Evolutionary conservation across 2,113 vertebrate genomes (phyloP).

Genomic region (Toxostoma redivivum): DNA sequence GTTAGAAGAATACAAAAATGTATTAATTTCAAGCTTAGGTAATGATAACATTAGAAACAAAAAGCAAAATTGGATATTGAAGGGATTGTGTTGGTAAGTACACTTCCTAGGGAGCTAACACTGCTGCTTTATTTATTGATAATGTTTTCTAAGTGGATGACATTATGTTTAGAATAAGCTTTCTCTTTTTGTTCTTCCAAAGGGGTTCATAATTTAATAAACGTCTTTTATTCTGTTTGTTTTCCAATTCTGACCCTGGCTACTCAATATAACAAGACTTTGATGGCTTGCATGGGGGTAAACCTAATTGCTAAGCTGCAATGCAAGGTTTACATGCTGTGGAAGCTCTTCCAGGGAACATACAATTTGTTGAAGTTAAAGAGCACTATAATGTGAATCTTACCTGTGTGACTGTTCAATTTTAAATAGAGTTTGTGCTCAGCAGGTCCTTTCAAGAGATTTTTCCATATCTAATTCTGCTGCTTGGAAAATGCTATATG

Average conservation of each 20-base stretch:
- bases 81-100: neutral
- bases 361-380: neutral
- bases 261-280: neutral
- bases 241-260: constrained; percentile 4
- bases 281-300: neutral
- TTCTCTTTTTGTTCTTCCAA: neutral
- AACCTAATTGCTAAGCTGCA: neutral
- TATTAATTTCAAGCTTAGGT: neutral
- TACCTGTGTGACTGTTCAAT: neutral
- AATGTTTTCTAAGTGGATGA: neutral
- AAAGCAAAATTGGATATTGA: neutral
- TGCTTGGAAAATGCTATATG: neutral
- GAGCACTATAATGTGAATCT: neutral
- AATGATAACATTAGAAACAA: neutral
- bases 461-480: neutral
- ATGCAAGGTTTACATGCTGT: neutral
- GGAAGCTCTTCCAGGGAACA: neutral
- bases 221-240: neutral
- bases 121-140: neutral
- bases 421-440: constrained; percentile 2
- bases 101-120: neutral
- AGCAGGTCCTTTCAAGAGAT: neutral
- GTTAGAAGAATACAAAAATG: neutral
- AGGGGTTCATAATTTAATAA: constrained; percentile 4
- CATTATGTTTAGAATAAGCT: neutral